Evolutionary conservation across 1,140 invertebrate species (phyloP), one percentile per base, ranked within the genome.

Genomic region (Microplitis demolitor): DNA sequence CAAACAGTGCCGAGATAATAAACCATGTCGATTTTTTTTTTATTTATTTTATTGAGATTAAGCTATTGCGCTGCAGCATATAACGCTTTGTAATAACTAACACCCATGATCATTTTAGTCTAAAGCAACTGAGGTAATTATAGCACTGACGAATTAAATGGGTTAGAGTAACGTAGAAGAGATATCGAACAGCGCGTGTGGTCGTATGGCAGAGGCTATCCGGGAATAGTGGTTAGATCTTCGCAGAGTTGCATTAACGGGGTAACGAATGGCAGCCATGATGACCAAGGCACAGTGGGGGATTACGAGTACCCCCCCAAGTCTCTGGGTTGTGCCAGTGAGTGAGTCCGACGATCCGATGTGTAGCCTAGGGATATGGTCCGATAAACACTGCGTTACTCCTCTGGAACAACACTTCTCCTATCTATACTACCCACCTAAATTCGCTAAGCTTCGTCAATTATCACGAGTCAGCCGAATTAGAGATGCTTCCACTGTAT

Each of bases 311-410:
- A 80, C 77, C 75, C 77, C 77, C 78, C 73, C 70, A 73, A 75
- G 74, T 79, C 71, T 80, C 62, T 35, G 72, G 53, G 62, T 45
- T 63, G 39, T 33, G 67, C 62, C n/a, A 60, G 45, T 31, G 50
- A 63, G 66, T 51, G 5, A 68, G 16, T 24, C 54, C 13, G 60
- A 62, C 51, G 50, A 69, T 73, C 37, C 54, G 56, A 68, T 68
- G 70, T 73, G 74, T 61, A 39, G 31, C 35, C 73, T 51, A 54
- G 66, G 78, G 74, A 83, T 83, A 83, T 78, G 78, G 78, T 77
- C 78, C 82, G 83, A 83, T 85, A 85, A 84, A 85, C 83, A 83
- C 81, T 74, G 75, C 78, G 78, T 83, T 83, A 83, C 79, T 83
- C 80, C 72, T 77, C 76, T 82, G 76, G 75, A 80, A 78, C 76